Evolutionary conservation across 2,113 vertebrate genomes (phyloP).

Genomic region (Pristiophorus japonicus): DNA sequence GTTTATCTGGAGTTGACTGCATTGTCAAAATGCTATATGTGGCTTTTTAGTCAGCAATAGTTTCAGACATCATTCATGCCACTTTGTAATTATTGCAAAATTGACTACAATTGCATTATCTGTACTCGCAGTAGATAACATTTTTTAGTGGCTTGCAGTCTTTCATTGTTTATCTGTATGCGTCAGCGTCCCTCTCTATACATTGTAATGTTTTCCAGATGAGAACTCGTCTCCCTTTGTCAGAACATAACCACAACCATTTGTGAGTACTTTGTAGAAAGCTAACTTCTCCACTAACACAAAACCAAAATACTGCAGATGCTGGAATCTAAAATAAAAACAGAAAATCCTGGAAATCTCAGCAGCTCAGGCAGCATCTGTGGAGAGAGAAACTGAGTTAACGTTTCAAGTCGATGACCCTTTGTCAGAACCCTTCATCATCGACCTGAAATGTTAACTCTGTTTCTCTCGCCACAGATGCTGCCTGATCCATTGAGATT

Average conservation of each 20-base stretch:
- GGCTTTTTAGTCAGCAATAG: background rate
- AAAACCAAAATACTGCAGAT: too few species aligned
- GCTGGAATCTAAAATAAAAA: too few species aligned
- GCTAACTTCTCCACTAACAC: background rate
- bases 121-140: background rate
- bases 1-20: background rate
- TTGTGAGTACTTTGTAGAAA: background rate
- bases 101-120: background rate
- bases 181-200: background rate
- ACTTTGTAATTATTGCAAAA: too few species aligned
- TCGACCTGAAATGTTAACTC: too few species aligned
- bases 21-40: background rate
- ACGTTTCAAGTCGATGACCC: too few species aligned
- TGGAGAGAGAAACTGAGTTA: too few species aligned
- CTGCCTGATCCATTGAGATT: too few species aligned
- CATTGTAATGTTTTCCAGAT: constrained; percentile 10
- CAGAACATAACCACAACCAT: background rate
- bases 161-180: background rate
- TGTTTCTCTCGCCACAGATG: too few species aligned
- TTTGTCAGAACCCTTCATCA: too few species aligned
- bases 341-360: too few species aligned
- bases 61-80: background rate
- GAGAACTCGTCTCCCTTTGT: background rate
- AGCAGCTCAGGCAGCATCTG: too few species aligned
- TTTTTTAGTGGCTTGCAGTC: too few species aligned